Percentiles rank a stretch among this genome's conserved stretches.
Evolutionary conservation across 35 echinoderm and acorn worm genomes (phyloP).

Genomic region (Stichopus chloronotus): DNA sequence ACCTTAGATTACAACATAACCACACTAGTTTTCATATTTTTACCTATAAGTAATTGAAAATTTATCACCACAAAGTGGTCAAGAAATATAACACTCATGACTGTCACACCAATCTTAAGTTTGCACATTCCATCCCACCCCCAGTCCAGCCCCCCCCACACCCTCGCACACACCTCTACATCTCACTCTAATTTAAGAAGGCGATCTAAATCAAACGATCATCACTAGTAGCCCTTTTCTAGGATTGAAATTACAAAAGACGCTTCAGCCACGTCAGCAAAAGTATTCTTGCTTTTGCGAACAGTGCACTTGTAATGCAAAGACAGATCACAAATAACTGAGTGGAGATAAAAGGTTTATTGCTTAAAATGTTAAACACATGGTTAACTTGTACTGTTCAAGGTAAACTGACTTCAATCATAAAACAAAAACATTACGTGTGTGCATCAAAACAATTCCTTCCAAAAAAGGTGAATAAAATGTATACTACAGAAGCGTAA

Average conservation of each 20-base stretch:
- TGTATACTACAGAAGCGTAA: not conserved
- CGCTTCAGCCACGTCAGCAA: no score
- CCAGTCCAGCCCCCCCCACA: not conserved
- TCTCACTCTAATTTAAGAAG: not conserved
- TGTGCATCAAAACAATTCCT: no score
- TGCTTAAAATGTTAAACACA: not conserved
- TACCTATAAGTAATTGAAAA: no score
- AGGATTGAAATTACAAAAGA: no score
- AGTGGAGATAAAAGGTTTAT: not conserved
- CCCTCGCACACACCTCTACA: not conserved
- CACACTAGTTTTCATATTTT: no score
- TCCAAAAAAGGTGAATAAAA: not conserved
- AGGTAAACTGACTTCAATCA: no score
- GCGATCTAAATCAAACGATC: not conserved
- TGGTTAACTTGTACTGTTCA: not conserved
- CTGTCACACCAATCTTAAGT: not conserved
- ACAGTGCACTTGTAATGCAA: not conserved
- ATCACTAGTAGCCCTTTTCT: not conserved
- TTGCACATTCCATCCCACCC: not conserved
- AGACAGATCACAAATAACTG: not conserved
- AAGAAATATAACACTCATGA: no score
- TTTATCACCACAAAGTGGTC: no score
- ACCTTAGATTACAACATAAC: no score
- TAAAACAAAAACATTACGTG: no score
- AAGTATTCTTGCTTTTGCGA: no score